Conservation (phyloP, 2,113 vertebrate genomes). For the Sterrhoptilus dennistouni region DNA sequence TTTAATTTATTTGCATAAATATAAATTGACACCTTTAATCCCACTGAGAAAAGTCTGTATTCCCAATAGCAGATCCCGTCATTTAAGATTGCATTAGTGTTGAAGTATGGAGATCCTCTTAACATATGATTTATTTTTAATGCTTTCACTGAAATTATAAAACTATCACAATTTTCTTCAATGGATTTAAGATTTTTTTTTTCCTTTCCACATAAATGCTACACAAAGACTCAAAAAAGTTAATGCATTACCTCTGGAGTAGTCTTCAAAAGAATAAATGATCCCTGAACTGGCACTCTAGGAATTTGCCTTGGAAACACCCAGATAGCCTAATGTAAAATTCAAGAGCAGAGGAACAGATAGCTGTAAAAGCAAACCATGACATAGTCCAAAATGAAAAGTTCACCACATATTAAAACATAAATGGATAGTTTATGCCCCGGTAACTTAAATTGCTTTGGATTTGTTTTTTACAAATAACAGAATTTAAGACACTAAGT, state of each 20-base stretch:
- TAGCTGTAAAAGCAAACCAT: neutral
- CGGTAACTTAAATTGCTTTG: neutral
- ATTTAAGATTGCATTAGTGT: slow-evolving; percentile 3
- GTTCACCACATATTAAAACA: neutral
- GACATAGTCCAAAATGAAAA: neutral
- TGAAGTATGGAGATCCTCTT: slow-evolving; percentile 36
- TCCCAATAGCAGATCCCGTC: slow-evolving; percentile 16
- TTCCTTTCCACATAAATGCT: neutral
- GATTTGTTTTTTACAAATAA: neutral
- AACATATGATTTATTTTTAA: slow-evolving; percentile 47
- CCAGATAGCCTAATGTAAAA: neutral
- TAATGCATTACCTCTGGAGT: neutral
- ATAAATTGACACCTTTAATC: slow-evolving; percentile 35
- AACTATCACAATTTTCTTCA: neutral
- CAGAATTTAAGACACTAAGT: neutral
- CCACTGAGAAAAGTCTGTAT: neutral
- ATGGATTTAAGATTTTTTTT: neutral
- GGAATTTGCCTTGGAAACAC: neutral
- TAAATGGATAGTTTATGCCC: neutral
- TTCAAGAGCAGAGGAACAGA: neutral
- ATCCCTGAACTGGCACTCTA: neutral
- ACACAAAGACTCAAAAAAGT: neutral
- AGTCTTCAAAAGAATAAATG: neutral
- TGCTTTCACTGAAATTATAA: slow-evolving; percentile 19
- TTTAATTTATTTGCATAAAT: slow-evolving; percentile 41